Evolutionary conservation across 2,113 vertebrate genomes (phyloP).

Genomic region (Fregetta grallaria): DNA sequence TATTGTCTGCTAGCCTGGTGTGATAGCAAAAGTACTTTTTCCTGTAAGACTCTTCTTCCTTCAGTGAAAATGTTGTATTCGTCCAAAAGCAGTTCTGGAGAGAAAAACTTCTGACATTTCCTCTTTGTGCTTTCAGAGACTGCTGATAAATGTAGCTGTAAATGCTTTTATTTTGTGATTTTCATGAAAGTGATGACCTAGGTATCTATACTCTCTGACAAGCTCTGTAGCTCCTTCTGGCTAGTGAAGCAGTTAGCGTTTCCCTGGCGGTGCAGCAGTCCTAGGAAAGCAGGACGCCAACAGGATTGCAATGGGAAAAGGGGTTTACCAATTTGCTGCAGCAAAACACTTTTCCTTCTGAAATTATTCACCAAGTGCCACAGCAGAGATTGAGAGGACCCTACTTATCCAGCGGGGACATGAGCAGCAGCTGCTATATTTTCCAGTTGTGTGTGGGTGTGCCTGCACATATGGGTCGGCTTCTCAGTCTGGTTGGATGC

Average conservation of each 20-base stretch:
- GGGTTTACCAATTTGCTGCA: background rate
- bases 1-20: background rate
- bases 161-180: conserved; percentile 25
- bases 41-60: background rate
- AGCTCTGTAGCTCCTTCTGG: background rate
- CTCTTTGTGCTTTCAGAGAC: background rate
- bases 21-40: background rate
- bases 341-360: background rate
- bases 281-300: background rate
- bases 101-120: background rate
- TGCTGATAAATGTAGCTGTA: background rate
- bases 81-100: background rate
- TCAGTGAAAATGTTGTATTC: background rate
- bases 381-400: background rate
- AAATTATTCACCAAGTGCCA: background rate
- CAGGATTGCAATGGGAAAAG: background rate
- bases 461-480: rapidly evolving
- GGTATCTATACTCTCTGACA: background rate
- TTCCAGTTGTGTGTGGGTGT: background rate
- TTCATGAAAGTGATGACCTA: background rate
- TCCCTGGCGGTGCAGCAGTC: background rate
- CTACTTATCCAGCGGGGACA: background rate
- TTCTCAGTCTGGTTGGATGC: background rate
- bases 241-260: background rate
- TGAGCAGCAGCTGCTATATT: rapidly evolving